phyloP scores from a whole-genome alignment of 2,113 vertebrate species.

The Terrapene triunguis region DNA sequence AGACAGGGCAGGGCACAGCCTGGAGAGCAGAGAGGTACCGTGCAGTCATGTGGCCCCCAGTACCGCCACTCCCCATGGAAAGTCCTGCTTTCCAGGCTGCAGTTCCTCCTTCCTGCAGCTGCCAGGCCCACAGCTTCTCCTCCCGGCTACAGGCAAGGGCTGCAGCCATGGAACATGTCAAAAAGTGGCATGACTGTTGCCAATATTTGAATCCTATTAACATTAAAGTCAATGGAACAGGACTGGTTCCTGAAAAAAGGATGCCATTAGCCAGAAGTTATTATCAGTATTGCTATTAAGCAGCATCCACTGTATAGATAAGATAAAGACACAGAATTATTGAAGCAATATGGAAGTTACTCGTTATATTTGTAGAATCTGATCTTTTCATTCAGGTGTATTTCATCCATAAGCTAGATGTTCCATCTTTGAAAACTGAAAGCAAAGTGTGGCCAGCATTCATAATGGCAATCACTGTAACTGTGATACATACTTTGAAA shows the following conservation, averaged over 20 bases:
- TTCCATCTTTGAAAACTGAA: constrained; percentile 4
- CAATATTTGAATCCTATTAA: background rate
- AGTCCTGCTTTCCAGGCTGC: background rate
- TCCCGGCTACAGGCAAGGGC: background rate
- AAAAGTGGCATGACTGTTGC: background rate
- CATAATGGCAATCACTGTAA: constrained; percentile 15
- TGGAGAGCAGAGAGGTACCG: background rate
- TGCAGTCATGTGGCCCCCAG: background rate
- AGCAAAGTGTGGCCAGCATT: constrained; percentile 25
- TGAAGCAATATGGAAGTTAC: background rate
- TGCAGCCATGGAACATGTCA: background rate
- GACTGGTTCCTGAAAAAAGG: background rate
- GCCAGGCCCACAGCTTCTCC: background rate
- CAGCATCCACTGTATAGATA: background rate
- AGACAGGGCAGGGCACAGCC: too few relatives aligned
- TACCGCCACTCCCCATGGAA: background rate
- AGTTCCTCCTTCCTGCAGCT: background rate
- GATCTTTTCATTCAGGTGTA: background rate
- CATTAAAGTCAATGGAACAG: background rate
- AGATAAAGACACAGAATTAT: background rate
- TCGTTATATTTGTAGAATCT: background rate
- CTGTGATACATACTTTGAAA: constrained; percentile 85
- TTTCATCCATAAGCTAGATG: background rate
- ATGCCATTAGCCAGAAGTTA: background rate
- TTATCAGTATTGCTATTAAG: background rate